Percentiles rank a stretch among this genome's conserved stretches.
Conservation (phyloP, 2,113 vertebrate species). For the Naja naja region DNA sequence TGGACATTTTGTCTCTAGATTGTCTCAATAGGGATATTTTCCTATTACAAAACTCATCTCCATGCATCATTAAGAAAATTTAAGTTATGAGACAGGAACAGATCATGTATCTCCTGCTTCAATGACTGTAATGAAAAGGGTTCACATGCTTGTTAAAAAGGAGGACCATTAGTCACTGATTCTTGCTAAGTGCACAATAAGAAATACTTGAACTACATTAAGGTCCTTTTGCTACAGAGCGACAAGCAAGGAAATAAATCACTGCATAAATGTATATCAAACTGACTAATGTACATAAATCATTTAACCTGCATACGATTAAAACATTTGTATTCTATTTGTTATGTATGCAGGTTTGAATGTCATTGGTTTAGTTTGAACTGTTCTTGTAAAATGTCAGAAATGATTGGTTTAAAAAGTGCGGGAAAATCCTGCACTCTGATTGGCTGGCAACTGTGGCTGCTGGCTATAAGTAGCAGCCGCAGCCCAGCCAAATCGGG, state of each 20-base stretch:
- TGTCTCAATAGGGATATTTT: conserved; percentile 14
- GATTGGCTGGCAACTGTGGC: no score
- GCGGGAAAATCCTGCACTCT: no score
- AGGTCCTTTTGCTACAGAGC: not conserved
- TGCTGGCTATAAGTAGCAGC: no score
- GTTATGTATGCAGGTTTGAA: no score
- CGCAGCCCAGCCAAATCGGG: no score
- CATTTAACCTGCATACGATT: not conserved
- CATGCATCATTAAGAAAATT: not conserved
- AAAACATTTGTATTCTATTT: not conserved
- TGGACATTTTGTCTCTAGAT: not conserved
- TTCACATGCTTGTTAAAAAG: not conserved
- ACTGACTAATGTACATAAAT: not conserved
- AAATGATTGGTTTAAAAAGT: no score
- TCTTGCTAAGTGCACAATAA: not conserved
- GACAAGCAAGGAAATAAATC: not conserved
- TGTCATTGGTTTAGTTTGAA: no score
- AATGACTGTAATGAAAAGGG: conserved; percentile 13
- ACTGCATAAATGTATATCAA: not conserved
- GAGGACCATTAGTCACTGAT: not conserved
- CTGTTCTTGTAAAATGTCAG: no score
- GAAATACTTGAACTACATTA: no score
- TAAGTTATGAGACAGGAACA: conserved; percentile 16
- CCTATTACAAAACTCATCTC: not conserved
- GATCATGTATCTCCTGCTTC: not conserved